These are phyloP conservation scores for Mimumesa dahlbomi DNA, from an alignment of 2,888 invertebrate genomes.

Conservation along the genomic window DNA sequence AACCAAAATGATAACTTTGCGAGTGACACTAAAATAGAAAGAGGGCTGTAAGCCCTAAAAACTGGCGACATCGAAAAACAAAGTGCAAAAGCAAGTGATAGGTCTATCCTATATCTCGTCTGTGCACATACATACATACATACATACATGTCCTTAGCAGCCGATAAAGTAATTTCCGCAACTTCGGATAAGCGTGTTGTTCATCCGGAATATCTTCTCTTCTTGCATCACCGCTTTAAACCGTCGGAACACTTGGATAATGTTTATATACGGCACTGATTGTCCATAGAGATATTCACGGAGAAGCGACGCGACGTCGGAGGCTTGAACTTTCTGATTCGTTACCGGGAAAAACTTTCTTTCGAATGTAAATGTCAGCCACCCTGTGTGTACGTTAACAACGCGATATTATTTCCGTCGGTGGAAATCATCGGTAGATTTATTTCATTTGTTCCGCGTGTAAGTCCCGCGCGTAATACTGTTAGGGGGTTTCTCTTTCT, in stretches of 20 bases:
- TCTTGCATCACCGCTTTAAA: conserved; percentile 52
- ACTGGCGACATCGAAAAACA: too few species aligned
- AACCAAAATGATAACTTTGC: too few species aligned
- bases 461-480: too few species aligned
- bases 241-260: conserved; percentile 37
- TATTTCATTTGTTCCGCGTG: too few species aligned
- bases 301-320: conserved; percentile 12
- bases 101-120: too few species aligned
- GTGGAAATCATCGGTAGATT: too few species aligned
- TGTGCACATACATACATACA: too few species aligned
- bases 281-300: conserved; percentile 42
- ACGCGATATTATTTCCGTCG: background rate
- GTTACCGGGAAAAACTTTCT: conserved; percentile 45
- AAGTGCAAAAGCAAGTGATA: too few species aligned
- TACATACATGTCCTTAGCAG: conserved; percentile 1
- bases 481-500: too few species aligned
- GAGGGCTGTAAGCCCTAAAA: too few species aligned
- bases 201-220: conserved; percentile 59
- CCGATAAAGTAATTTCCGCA: conserved; percentile 37
- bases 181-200: conserved; percentile 28
- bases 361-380: conserved; percentile 46
- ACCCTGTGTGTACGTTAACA: background rate
- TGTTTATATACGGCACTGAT: conserved; percentile 59
- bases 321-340: conserved; percentile 52
- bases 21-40: too few species aligned